Conservation (phyloP, 2,888 invertebrate species). For the Anagyrus pseudococci region DNA sequence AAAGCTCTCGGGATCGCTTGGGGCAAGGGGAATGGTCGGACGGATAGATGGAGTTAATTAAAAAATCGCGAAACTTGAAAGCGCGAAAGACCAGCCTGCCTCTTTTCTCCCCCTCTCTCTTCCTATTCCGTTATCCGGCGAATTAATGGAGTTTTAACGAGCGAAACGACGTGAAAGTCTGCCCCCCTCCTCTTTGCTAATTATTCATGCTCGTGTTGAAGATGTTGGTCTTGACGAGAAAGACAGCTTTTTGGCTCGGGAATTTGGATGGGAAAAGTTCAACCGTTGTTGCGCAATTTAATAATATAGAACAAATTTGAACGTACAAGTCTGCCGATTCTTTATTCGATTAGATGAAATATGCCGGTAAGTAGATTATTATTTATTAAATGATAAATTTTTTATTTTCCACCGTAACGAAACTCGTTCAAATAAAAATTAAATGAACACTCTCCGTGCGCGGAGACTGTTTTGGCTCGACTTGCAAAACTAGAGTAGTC, state of each 20-base stretch:
- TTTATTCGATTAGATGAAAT: no score
- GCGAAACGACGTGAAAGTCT: conserved; percentile 8
- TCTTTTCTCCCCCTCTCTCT: no score
- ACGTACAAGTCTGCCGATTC: no score
- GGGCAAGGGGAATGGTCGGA: conserved; percentile 6
- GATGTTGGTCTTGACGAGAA: no score
- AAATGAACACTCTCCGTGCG: conserved; percentile 9
- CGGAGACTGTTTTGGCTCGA: conserved; percentile 26
- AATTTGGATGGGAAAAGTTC: no score
- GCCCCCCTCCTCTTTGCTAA: neutral
- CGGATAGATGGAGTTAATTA: conserved; percentile 17
- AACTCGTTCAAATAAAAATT: conserved; percentile 7
- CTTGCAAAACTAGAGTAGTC: conserved; percentile 27
- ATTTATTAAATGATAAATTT: no score
- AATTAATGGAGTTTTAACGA: conserved; percentile 31
- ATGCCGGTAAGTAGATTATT: no score
- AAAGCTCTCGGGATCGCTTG: neutral
- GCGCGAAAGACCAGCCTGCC: neutral
- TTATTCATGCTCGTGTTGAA: neutral
- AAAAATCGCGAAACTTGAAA: conserved; percentile 24
- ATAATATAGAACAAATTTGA: no score
- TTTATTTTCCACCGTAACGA: neutral
- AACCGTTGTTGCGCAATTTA: no score
- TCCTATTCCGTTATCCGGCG: neutral
- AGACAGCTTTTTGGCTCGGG: no score